Evolutionary conservation across 2,888 invertebrate genomes (phyloP).

Genomic region (Neoaliturus tenellus): DNA sequence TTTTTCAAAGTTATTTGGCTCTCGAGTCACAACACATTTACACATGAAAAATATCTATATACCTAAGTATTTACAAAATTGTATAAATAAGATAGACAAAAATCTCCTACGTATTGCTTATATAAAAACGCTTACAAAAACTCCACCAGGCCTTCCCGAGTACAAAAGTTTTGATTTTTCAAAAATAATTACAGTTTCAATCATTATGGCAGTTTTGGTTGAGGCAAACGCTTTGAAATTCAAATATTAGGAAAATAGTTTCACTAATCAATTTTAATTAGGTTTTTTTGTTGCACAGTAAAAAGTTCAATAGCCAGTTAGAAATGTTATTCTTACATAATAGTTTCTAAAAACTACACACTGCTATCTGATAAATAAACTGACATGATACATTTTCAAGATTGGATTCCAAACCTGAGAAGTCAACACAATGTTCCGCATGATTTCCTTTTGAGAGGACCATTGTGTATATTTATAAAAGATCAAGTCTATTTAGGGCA

Average conservation of each 20-base stretch:
- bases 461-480: too few species aligned
- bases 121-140: constrained; percentile 45
- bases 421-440: too few species aligned
- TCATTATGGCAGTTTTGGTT: constrained; percentile 16
- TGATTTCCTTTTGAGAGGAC: too few species aligned
- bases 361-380: too few species aligned
- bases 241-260: not conserved
- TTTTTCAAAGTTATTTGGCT: not conserved
- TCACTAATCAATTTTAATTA: not conserved
- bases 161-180: constrained; percentile 29
- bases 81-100: constrained; percentile 48
- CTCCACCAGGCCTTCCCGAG: not conserved
- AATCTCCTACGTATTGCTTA: constrained; percentile 31
- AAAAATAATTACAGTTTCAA: constrained; percentile 22
- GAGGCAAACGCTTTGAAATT: not conserved
- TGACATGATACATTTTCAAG: too few species aligned
- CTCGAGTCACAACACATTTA: constrained; percentile 13
- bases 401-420: too few species aligned
- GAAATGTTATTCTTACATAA: too few species aligned
- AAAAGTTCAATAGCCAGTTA: too few species aligned
- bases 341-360: too few species aligned
- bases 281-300: too few species aligned
- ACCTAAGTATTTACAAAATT: constrained; percentile 43
- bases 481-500: not conserved
- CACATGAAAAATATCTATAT: constrained; percentile 26